Evolutionary conservation across 2,888 invertebrate species (phyloP), one percentile per base, ranked within the genome.

Genomic region (Peribatodes rhomboidaria): DNA sequence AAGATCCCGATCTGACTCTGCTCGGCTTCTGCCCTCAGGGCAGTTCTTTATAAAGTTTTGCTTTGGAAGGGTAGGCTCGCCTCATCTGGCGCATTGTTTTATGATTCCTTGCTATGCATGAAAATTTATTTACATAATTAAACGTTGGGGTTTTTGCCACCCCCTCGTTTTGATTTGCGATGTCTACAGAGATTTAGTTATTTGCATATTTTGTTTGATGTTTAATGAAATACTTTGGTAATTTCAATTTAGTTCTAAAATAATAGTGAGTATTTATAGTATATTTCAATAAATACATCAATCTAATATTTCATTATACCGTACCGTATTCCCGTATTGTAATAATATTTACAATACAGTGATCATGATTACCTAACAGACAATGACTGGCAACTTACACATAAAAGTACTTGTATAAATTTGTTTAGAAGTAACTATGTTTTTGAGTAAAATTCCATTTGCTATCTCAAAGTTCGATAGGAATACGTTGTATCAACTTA

Each of bases 51-150:
- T 82, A 80, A 90, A 89, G 83, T 90, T 89, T 86, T 79, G 73
- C 79, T 83, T 81, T 82, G 77, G 79, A 86, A 85, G 84, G 85
- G 85, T 83, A 77, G 75, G 77, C 71, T 76, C 65, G 74, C 74
- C 65, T 85, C 89, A 90, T 88, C 89, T 88, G 89, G 83, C 84
- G 84, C 85, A 86, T 91, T 92, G 89, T 91, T 90, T 87, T 84
- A 85, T 79, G 82, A 84, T 86, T 87, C 85, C 86, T 89, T 84
- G 83, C 83, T 87, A 88, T 87, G 89, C 87, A 90, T 88, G 88
- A 88, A 70, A 89, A 88, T 89, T 86, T 91, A 91, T 92, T 92
- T 90, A 88, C 92, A 92, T 92, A 90, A 91, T 91, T 91, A 92
- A 92, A 88, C 85, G 88, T 77, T 82, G 84, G 77, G 79, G 77